These are phyloP conservation scores for Leptogaster cylindrica DNA, from an alignment of 2,888 invertebrate genomes.

Conservation along the genomic window DNA sequence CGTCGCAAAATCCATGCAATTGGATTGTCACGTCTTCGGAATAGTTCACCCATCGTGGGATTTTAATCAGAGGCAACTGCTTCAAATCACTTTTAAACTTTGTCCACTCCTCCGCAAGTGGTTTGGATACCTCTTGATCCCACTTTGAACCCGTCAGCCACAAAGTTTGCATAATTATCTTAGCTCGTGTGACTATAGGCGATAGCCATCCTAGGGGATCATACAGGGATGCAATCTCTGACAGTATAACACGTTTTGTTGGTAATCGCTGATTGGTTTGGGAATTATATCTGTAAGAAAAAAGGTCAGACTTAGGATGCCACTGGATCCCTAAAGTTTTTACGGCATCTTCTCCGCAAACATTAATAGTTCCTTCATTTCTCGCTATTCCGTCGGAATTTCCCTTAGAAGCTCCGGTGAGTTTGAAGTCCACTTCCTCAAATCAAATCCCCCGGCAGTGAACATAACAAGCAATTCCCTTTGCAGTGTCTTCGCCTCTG, in stretches of 20 bases:
- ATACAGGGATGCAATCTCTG: constrained; percentile 12
- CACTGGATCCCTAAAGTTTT: constrained; percentile 10
- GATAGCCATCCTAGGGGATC: no score
- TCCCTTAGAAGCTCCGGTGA: background rate
- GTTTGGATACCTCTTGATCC: no score
- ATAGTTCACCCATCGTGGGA: no score
- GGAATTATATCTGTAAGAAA: background rate
- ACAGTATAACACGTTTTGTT: constrained; percentile 13
- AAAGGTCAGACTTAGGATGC: constrained; percentile 1
- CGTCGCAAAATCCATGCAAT: no score
- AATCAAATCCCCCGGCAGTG: background rate
- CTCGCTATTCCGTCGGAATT: background rate
- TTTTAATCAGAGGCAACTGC: no score
- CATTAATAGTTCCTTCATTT: background rate
- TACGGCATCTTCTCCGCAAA: background rate
- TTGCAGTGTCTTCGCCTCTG: background rate
- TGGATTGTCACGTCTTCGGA: no score
- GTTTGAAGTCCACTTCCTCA: background rate
- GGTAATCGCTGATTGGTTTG: background rate
- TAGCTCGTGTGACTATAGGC: no score
- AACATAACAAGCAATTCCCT: background rate
- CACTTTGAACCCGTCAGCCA: no score
- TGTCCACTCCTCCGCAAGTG: no score
- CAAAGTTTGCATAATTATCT: no score
- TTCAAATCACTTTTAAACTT: no score